Evolutionary conservation across 2,888 invertebrate species (phyloP).

Genomic region (Aelia acuminata): DNA sequence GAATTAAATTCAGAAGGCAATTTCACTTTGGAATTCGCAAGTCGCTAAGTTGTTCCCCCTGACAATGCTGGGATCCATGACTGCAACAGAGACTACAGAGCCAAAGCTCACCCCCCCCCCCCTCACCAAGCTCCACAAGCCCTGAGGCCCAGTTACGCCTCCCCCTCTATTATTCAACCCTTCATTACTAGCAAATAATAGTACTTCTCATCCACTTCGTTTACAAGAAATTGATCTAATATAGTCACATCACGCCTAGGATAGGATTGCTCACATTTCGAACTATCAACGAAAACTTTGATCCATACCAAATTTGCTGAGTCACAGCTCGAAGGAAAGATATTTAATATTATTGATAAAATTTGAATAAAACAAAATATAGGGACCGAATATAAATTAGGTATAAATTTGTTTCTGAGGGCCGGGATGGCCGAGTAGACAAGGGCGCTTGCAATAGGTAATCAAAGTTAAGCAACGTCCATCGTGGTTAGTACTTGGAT

Average conservation of each 20-base stretch:
- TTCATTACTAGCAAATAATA: constrained; percentile 31
- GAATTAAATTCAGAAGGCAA: constrained; percentile 7
- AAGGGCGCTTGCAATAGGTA: no score
- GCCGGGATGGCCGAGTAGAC: no score
- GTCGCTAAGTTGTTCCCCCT: not conserved
- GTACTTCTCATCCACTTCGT: not conserved
- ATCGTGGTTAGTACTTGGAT: no score
- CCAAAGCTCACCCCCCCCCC: no score
- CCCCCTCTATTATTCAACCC: not conserved
- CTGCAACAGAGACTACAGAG: not conserved
- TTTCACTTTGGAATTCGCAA: constrained; percentile 1
- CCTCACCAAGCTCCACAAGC: not conserved
- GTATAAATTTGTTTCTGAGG: no score
- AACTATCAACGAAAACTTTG: no score
- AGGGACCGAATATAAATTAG: no score
- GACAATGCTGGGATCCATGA: not conserved
- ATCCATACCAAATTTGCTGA: no score
- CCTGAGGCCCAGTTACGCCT: not conserved
- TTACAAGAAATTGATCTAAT: not conserved
- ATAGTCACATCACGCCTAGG: not conserved
- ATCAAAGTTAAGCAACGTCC: no score
- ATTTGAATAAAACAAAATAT: no score
- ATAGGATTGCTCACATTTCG: not conserved
- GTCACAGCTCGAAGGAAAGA: no score
- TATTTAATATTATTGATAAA: no score